Evolutionary conservation across 2,113 vertebrate species (phyloP), one percentile per base, ranked within the genome.

Genomic region (Phyllopteryx taeniolatus): DNA sequence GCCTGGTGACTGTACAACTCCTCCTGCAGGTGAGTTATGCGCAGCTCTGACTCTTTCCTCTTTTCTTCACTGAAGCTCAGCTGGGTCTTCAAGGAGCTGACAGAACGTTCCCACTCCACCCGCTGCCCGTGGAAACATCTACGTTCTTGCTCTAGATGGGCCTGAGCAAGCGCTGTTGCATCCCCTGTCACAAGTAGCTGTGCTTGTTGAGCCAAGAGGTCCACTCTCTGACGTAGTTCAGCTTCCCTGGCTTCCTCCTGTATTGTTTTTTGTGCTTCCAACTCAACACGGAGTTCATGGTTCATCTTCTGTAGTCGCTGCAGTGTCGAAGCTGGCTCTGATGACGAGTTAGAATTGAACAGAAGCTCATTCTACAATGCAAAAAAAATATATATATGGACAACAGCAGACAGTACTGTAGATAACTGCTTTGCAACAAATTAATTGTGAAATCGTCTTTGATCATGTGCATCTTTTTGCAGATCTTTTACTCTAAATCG

Each of bases 261-360:
- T 86, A 88, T 94, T 61, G 79, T 92, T 79, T 91, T 94, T 67
- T 94, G 94, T 66, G 91, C 90, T 88, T 95, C 95, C 79, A 97
- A 86, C 85, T 97, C 94, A 1, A 64, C 87, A 77, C 91, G 93
- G 73, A 96, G 94, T 35, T 96, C 95, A 72, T 91, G 93, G 83
- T 95, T 97, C 76, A 94, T 91, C 92, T 93, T 95, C 84, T 95
- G 95, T 80, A 96, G 94, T 77, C 72, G 94, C 86, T 94, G 92
- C 88, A 95, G 91, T 75, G 93, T 90, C 71, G 91, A 88, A 43
- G 92, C 88, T 66, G 93, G 91, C 51, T 93, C 93, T 51, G 91
- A 69, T 84, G 93, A 90, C 63, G 91, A 54, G 43, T 31, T 76
- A 43, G 65, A 56, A 51, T 57, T 91, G 89, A 93, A 92, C 79